A percentile compares a stretch with the other conserved stretches of the same genome.
phyloP scores from a whole-genome alignment of 2,797 vertebrate species.

The Karalla daura region DNA sequence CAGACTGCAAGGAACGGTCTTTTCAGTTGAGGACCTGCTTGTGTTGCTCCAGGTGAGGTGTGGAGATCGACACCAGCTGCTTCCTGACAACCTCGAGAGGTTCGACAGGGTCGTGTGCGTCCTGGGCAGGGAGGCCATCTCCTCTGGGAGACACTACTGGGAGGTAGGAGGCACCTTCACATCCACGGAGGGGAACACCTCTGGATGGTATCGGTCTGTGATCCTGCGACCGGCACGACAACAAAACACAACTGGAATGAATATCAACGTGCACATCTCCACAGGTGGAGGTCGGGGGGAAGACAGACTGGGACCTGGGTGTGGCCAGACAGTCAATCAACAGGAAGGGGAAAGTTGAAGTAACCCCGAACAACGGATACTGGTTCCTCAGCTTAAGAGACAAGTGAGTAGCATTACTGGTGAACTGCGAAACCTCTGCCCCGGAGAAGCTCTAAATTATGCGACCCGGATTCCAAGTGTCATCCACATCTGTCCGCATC shows the following conservation, averaged over 20 bases:
- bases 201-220: too few relatives aligned
- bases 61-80: conserved; percentile 60
- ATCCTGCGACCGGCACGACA: too few relatives aligned
- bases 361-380: conserved; percentile 81
- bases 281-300: conserved; percentile 80
- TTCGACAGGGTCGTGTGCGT: conserved; percentile 85
- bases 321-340: conserved; percentile 74
- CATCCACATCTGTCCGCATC: too few relatives aligned
- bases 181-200: too few relatives aligned
- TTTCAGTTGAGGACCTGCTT: rapidly evolving
- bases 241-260: too few relatives aligned
- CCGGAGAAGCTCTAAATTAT: too few relatives aligned
- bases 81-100: conserved; percentile 76
- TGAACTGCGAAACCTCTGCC: too few relatives aligned
- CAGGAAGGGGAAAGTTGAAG: conserved; percentile 81
- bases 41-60: conserved; percentile 69
- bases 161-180: conserved; percentile 76
- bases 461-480: too few relatives aligned
- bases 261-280: too few relatives aligned
- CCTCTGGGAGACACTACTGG: conserved; percentile 84
- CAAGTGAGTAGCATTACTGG: conserved; percentile 70
- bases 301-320: conserved; percentile 85
- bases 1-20: too few relatives aligned
- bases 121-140: conserved; percentile 79
- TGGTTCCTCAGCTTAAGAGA: conserved; percentile 84